phyloP scores from a whole-genome alignment of 2,113 vertebrate genomes.

The Marmota flaviventris region DNA sequence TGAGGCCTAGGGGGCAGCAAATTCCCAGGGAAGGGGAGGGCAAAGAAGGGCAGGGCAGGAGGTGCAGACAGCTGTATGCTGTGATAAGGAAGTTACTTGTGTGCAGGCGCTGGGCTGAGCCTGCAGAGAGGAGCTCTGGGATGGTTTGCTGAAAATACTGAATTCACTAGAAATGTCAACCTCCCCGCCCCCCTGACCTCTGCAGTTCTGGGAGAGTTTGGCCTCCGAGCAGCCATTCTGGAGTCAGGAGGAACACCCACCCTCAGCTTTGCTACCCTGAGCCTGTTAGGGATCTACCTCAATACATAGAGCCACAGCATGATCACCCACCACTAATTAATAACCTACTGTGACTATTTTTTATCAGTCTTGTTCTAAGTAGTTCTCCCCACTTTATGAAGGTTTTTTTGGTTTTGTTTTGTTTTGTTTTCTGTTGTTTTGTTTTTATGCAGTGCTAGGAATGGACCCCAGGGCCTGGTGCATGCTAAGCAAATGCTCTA shows the following conservation, averaged over 20 bases:
- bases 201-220: neutral
- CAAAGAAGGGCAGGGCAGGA: too few species aligned
- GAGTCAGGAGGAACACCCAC: neutral
- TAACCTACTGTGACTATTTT: too few species aligned
- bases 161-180: neutral
- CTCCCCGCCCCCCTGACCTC: neutral
- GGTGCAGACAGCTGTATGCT: neutral
- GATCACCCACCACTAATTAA: too few species aligned
- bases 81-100: neutral
- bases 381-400: conserved; percentile 38
- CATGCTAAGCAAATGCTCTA: neutral
- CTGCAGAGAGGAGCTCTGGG: neutral
- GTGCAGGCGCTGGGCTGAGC: neutral
- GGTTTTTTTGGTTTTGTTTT: neutral
- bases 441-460: neutral
- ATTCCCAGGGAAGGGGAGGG: neutral
- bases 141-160: neutral
- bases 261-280: neutral
- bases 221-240: neutral
- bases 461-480: neutral
- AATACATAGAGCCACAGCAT: neutral
- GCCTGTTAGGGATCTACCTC: neutral
- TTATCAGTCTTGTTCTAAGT: neutral
- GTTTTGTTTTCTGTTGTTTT: too few species aligned
- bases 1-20: neutral